Evolutionary conservation across 1,140 invertebrate species (phyloP).

Genomic region (Drosophila novamexicana): DNA sequence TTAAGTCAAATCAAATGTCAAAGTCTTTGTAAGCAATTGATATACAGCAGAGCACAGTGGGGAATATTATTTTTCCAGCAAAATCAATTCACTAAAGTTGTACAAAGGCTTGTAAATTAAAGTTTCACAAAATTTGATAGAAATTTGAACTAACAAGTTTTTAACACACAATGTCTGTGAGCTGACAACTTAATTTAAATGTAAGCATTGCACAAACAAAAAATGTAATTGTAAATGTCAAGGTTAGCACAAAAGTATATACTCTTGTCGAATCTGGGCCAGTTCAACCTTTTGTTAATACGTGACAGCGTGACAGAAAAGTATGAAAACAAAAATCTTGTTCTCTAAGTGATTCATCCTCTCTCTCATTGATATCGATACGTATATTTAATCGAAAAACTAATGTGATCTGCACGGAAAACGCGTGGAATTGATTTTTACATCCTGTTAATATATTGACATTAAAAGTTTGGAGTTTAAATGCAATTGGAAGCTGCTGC

Average conservation of each 20-base stretch:
- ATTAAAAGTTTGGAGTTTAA: no score
- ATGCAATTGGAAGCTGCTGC: no score
- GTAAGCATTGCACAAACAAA: neutral
- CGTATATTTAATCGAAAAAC: no score
- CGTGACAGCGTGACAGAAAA: neutral
- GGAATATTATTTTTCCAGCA: neutral
- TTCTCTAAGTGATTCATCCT: no score
- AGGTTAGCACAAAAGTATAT: neutral
- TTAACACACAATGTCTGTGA: neutral
- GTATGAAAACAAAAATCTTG: no score
- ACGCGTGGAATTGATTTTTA: no score
- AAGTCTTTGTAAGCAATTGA: neutral
- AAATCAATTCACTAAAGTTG: no score
- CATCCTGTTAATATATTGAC: no score
- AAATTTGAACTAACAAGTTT: neutral
- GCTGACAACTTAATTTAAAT: neutral
- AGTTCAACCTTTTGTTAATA: neutral
- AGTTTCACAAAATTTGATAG: neutral
- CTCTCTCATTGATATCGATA: no score
- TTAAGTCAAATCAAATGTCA: no score
- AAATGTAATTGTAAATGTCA: constrained; percentile 1
- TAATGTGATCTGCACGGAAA: no score
- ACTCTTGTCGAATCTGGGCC: neutral
- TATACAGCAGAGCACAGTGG: neutral
- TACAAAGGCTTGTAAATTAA: no score